Evolutionary conservation across 2,113 vertebrate species (phyloP).

Genomic region (Salvelinus sp.): DNA sequence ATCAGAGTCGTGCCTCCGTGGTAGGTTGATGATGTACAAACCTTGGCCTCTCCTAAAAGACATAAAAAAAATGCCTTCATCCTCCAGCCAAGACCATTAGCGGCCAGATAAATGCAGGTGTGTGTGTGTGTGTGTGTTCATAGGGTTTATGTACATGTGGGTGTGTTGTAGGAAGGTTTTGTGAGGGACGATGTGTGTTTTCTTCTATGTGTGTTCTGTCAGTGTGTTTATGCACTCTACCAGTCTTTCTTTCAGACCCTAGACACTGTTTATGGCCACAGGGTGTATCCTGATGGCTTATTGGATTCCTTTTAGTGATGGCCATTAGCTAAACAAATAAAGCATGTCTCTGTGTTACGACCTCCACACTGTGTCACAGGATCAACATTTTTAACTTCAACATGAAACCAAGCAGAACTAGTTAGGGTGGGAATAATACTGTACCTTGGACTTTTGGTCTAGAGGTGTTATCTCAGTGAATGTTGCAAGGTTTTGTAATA

Average conservation of each 20-base stretch:
- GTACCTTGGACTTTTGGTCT: no score
- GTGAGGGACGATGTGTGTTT: background rate
- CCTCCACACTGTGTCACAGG: background rate
- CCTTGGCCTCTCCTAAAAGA: background rate
- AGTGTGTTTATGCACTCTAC: background rate
- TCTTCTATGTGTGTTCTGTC: background rate
- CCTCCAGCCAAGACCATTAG: no score
- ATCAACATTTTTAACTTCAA: no score
- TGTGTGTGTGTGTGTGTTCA: no score
- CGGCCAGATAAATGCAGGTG: no score
- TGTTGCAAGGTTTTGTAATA: no score
- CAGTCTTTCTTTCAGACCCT: background rate
- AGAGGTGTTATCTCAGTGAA: no score
- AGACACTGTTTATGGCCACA: background rate
- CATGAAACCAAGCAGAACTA: no score
- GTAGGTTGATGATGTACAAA: background rate
- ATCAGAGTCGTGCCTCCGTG: background rate
- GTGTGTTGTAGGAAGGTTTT: background rate
- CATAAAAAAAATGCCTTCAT: background rate
- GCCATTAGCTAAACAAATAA: slow-evolving; percentile 4
- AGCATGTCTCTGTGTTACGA: background rate
- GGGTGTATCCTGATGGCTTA: slow-evolving; percentile 1
- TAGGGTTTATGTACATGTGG: background rate
- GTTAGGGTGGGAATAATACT: no score
- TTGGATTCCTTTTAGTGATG: slow-evolving; percentile 2